Percentiles rank a stretch among this genome's conserved stretches.
Conservation (phyloP, 2,113 vertebrate genomes). For the Helogale parvula region DNA sequence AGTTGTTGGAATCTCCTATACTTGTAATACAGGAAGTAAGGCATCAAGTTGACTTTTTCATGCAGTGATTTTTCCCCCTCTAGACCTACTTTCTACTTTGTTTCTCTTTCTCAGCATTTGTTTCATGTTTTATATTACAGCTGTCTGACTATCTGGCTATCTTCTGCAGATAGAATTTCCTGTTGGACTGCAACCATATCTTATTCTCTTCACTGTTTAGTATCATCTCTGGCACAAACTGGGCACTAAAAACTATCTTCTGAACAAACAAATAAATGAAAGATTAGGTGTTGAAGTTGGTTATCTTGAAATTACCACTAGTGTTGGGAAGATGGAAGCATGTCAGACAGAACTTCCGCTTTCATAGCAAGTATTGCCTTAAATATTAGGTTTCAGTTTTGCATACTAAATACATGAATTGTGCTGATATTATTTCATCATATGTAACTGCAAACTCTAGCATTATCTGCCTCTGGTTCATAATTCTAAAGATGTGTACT, state of each 20-base stretch:
- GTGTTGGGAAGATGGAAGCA: not conserved
- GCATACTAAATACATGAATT: not conserved
- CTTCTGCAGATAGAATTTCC: conserved; percentile 35
- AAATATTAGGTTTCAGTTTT: not conserved
- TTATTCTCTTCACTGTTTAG: not conserved
- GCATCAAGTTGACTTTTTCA: not conserved
- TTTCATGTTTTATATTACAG: not conserved
- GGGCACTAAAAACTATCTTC: not conserved
- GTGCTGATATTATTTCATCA: not conserved
- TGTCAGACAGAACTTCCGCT: not conserved
- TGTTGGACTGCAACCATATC: not conserved
- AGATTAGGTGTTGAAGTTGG: not conserved
- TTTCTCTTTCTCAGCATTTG: not conserved
- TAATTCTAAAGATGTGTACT: not conserved
- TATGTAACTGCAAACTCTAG: not conserved
- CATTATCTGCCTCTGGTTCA: not conserved
- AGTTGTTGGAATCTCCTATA: not conserved
- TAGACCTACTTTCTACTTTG: not conserved
- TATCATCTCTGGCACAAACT: not conserved
- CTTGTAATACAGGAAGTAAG: not conserved
- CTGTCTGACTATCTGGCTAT: not conserved
- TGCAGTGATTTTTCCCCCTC: not conserved
- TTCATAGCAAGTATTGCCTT: not conserved
- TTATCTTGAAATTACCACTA: not conserved
- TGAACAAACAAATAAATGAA: not conserved